These are phyloP conservation scores for Drosophila cognata DNA, from an alignment of 2,888 invertebrate species.

Conservation along the genomic window DNA sequence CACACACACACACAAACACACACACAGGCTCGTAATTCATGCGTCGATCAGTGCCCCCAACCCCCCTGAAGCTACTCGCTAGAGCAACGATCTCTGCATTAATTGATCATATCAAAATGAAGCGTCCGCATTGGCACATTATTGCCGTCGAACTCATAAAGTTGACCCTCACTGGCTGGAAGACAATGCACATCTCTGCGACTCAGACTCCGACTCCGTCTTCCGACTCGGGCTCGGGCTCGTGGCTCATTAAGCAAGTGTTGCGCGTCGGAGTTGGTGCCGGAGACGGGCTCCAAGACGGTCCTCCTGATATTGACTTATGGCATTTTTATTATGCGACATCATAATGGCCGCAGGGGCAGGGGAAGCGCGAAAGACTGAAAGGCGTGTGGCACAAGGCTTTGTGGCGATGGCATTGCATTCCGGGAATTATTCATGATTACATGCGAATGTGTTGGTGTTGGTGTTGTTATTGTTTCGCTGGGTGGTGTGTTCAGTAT, in stretches of 20 bases:
- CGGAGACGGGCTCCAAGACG: neutral
- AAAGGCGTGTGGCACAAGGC: slow-evolving; percentile 19
- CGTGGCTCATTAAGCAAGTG: slow-evolving; percentile 69
- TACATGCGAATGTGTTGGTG: slow-evolving; percentile 39
- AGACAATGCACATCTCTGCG: slow-evolving; percentile 44
- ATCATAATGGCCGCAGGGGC: slow-evolving; percentile 5
- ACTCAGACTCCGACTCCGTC: neutral
- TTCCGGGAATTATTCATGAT: slow-evolving; percentile 75
- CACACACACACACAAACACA: neutral
- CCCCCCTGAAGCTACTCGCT: neutral
- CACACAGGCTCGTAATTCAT: slow-evolving; percentile 56
- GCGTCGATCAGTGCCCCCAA: slow-evolving; percentile 56
- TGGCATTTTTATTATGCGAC: slow-evolving; percentile 77
- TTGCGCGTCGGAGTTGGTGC: slow-evolving; percentile 29
- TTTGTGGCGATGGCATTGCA: slow-evolving; percentile 45
- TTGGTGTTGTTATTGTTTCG: slow-evolving; percentile 3
- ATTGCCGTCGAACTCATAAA: slow-evolving; percentile 53
- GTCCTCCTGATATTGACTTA: slow-evolving; percentile 73
- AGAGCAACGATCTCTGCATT: slow-evolving; percentile 65
- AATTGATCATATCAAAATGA: slow-evolving; percentile 75
- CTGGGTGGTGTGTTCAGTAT: slow-evolving; percentile 29
- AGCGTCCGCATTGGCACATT: slow-evolving; percentile 77
- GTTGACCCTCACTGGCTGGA: slow-evolving; percentile 46
- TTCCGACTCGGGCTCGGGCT: neutral
- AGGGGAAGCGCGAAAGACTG: neutral